Evolutionary conservation across 2,888 invertebrate species (phyloP).

Genomic region (Isoperla grammatica): DNA sequence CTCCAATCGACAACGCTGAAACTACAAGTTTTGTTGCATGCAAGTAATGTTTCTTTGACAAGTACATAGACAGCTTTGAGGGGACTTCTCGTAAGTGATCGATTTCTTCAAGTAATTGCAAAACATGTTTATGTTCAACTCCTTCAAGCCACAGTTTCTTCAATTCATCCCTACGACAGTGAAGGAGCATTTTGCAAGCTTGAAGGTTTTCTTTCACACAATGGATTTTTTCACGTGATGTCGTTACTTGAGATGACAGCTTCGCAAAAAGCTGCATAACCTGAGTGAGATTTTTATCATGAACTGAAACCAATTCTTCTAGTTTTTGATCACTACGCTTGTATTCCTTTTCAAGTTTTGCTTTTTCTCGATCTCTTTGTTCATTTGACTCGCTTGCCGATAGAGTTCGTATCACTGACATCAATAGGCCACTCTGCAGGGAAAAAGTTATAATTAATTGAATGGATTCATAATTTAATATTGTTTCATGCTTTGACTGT

Average conservation of each 20-base stretch:
- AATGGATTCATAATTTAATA: background rate
- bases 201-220: constrained; percentile 74
- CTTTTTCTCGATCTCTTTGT: constrained; percentile 87
- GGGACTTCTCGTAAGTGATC: constrained; percentile 71
- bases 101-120: constrained; percentile 84
- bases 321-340: constrained; percentile 84
- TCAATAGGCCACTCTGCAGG: constrained; percentile 73
- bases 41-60: constrained; percentile 71
- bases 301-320: constrained; percentile 80
- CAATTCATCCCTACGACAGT: constrained; percentile 88
- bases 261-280: constrained; percentile 57
- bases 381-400: constrained; percentile 93
- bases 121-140: constrained; percentile 89
- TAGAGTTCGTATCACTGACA: constrained; percentile 91
- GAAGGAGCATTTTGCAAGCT: constrained; percentile 77
- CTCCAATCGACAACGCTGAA: constrained; percentile 60
- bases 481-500: background rate
- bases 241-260: constrained; percentile 69
- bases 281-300: constrained; percentile 81
- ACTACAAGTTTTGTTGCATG: constrained; percentile 76
- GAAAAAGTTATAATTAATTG: constrained; percentile 22
- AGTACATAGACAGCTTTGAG: constrained; percentile 57
- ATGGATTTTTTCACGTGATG: constrained; percentile 68
- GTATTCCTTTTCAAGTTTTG: constrained; percentile 89
- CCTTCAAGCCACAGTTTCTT: constrained; percentile 92